phyloP scores from a whole-genome alignment of 2,113 vertebrate genomes.

The Edolisoma coerulescens region DNA sequence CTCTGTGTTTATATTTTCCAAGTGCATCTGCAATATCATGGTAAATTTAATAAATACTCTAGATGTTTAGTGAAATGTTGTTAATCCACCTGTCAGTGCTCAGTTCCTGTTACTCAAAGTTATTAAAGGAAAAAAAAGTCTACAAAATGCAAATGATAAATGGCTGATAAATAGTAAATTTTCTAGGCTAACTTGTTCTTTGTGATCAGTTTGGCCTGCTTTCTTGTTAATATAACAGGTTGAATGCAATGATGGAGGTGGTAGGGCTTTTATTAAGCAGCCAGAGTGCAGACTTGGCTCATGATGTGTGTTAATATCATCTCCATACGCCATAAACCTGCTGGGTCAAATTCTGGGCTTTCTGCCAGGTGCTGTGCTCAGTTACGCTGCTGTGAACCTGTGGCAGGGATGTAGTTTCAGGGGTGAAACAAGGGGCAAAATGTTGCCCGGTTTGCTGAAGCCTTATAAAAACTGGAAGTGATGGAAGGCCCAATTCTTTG shows the following conservation, averaged over 20 bases:
- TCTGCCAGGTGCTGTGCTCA: constrained; percentile 19
- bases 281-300: not conserved
- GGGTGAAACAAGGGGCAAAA: not conserved
- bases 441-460: not conserved
- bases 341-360: constrained; percentile 29
- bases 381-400: not conserved
- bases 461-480: not conserved
- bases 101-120: not conserved
- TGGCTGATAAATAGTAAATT: not conserved
- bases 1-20: not conserved
- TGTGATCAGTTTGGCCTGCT: not conserved
- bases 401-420: not conserved
- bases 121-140: not conserved
- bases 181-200: not conserved
- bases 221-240: constrained; percentile 11
- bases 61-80: not conserved
- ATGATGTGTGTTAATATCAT: constrained; percentile 33
- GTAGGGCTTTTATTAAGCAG: constrained; percentile 15
- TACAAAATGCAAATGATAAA: not conserved
- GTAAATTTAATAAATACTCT: not conserved
- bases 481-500: not conserved
- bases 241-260: not conserved
- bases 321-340: not conserved
- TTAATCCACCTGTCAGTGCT: not conserved
- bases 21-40: not conserved